Evolutionary conservation across 2,113 vertebrate genomes (phyloP), one percentile per base, ranked within the genome.

Genomic region (Phalacrocorax carbo): DNA sequence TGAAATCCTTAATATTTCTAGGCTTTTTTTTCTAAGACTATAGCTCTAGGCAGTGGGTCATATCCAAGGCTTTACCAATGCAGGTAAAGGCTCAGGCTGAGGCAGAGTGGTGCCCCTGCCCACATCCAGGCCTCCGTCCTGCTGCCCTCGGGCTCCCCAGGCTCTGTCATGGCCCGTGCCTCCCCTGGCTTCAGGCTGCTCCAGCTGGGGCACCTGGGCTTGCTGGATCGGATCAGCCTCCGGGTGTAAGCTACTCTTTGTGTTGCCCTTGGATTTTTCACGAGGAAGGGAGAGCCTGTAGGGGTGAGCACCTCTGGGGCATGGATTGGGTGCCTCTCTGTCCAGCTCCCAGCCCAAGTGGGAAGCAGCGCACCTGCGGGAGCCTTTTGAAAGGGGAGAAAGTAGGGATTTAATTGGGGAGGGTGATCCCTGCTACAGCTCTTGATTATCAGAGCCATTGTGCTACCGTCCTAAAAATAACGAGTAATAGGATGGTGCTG

Each of bases 401-500:
- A 48, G 64, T 38, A 70, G 23, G 10, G 15, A 82, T 90, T 90
- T 86, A 88, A 46, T 32, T 54, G 75, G 15, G 9, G 38, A 90
- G n/a, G 17, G 36, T 25, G 78, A 58, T 88, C 42, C 22, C 40
- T 61, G 29, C 26, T 68, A 20, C 32, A 70, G 46, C 42, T 83
- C 51, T 77, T 86, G 54, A 82, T 82, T 77, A 40, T 77, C 85
- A 20, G 71, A 30, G 42, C 76, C 34, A 77, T 88, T 81, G 38
- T 66, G 79, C 54, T 80, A 11, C 49, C 54, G 60, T 73, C 66
- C n/a, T 90, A 81, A 93, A 95, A 95, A 88, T 76, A 91, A 38
- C 11, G 2, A 73, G 75, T 85, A 73, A 49, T 62, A 25, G 79
- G 66, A 65, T 55, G 72, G 42, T 60, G 64, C 64, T 77, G 32